A percentile compares a stretch with the other conserved stretches of the same genome.
These are phyloP conservation scores for Galago senegalensis DNA, from an alignment of 2,797 vertebrate genomes.

Conservation along the genomic window DNA sequence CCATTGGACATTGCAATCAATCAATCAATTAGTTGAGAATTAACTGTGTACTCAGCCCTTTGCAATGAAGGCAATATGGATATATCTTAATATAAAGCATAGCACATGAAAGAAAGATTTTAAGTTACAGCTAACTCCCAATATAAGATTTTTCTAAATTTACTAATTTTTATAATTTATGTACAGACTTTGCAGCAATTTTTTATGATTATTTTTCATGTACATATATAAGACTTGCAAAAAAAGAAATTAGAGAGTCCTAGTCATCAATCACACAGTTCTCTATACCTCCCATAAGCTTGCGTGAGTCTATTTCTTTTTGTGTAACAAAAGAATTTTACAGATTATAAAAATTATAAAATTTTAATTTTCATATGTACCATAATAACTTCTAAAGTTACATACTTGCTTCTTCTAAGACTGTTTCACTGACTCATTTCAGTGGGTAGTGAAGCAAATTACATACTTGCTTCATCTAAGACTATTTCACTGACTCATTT, in stretches of 20 bases:
- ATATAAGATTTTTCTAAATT: neutral
- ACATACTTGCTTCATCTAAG: neutral
- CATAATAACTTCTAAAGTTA: neutral
- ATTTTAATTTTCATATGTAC: slow-evolving; percentile 19
- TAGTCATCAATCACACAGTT: neutral
- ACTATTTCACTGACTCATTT: neutral
- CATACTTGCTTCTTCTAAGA: neutral
- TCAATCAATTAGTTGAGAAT: slow-evolving; percentile 41
- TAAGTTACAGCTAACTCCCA: neutral
- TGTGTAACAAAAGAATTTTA: slow-evolving; percentile 3
- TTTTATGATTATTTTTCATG: neutral
- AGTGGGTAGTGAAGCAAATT: neutral
- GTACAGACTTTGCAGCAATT: neutral
- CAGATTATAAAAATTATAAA: neutral
- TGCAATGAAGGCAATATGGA: neutral
- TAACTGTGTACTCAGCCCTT: neutral
- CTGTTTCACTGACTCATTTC: neutral
- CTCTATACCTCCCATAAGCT: neutral
- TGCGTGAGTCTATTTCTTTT: neutral
- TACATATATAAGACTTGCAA: neutral
- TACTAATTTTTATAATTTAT: neutral
- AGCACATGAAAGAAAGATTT: neutral
- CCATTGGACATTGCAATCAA: neutral
- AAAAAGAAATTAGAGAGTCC: neutral
- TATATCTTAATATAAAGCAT: neutral